Base-by-base conservation (phyloP, 30 jellyfish, hydroid and myxozoan genomes). In the Turritopsis dohrnii region DNA sequence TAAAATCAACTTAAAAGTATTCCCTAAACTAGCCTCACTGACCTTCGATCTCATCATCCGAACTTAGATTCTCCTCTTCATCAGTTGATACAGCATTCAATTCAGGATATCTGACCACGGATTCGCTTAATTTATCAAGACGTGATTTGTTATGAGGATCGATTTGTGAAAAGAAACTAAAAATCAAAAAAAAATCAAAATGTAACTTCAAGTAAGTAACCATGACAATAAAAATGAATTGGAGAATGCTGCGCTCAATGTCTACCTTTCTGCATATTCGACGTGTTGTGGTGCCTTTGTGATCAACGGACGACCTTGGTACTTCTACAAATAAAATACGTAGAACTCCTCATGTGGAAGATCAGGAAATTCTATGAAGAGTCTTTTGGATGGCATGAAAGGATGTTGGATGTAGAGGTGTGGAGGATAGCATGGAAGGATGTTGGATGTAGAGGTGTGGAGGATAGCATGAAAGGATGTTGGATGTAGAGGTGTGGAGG, bases 81-180 rank as follows among this genome's bases (percentile, higher is more conserved):
- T 89, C 82, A 52, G 77, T 85, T 29, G 87, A 71, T 72, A 89
- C 83, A 71, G 88, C 93, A 84, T 89, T 89, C 28, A 89, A 27
- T n/a, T 89, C 94, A 23, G 93, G 93, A 24, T 84, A 87, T 53
- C 79, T 69, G 90, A 89, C 81, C 5, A 84, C 93, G 22, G 96
- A 84, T 26, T 85, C 89, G 29, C 96, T 89, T 21, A 89, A 71
- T n/a, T 85, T 90, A 28, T 74, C 79, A 20, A 66, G 71, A 1
- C 88, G 80, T 29, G 96, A 84, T n/a, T 85, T 80, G 1, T 81
- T 81, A 28, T 84, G 71, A 8, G 80, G 41, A 52, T 82, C 96
- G 60, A 88, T 53, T 9, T 86, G 90, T 60, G 83, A 41, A 71
- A 89, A 21, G 27, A 90, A 89, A 20, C 96, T 89, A 71, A 18